These are phyloP conservation scores for Zelleria hepariella DNA, from an alignment of 2,888 invertebrate species.

Conservation along the genomic window DNA sequence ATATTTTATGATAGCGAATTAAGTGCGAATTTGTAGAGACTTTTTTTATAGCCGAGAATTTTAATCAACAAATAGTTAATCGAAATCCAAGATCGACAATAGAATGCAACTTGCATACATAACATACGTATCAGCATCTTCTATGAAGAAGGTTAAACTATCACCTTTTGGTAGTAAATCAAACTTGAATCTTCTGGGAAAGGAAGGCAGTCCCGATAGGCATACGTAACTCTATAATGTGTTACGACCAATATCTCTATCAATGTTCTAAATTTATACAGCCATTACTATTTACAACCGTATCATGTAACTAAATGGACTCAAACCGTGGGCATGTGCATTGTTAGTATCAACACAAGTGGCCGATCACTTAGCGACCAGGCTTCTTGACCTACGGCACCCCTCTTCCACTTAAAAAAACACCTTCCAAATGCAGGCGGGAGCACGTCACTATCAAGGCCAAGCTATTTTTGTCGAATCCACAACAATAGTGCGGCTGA, in stretches of 20 bases:
- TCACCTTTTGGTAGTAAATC: no score
- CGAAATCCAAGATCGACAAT: no score
- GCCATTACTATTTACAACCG: background rate
- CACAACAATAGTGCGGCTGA: conserved; percentile 1
- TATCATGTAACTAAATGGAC: background rate
- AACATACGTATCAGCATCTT: no score
- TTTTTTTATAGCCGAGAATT: no score
- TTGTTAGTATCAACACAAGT: conserved; percentile 20
- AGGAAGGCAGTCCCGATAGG: no score
- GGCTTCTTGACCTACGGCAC: background rate
- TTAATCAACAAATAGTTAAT: no score
- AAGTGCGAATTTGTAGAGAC: no score
- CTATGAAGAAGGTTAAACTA: no score
- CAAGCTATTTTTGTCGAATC: background rate
- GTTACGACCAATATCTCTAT: background rate
- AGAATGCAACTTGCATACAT: no score
- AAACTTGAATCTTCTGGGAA: no score
- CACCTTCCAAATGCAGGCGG: background rate
- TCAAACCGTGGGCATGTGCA: conserved; percentile 9
- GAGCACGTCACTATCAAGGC: background rate
- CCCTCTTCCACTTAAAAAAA: background rate
- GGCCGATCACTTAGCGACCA: background rate
- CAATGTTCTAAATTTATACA: background rate
- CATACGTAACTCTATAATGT: no score
- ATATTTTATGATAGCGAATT: no score